Evolutionary conservation across 2,797 vertebrate species (phyloP).

Genomic region (Acipenser ruthenus): DNA sequence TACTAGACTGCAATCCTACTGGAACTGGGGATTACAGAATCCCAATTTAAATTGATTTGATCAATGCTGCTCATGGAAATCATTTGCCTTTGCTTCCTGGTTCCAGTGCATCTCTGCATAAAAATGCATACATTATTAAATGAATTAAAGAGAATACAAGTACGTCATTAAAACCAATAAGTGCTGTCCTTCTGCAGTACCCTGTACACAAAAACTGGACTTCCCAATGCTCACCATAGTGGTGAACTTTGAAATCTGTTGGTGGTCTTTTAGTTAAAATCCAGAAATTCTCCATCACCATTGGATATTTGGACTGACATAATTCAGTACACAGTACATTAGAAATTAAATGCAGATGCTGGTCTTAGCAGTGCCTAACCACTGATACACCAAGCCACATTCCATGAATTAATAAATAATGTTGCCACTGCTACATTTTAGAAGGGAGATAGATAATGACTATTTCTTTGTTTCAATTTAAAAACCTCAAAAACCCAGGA

Average conservation of each 20-base stretch:
- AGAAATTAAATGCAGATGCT: background rate
- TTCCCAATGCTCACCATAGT: too few species aligned
- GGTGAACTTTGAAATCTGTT: background rate
- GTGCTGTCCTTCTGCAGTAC: too few species aligned
- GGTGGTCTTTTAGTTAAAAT: background rate
- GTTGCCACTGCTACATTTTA: background rate
- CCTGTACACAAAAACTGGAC: too few species aligned
- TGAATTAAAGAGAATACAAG: too few species aligned
- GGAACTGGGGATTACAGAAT: too few species aligned
- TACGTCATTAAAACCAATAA: too few species aligned
- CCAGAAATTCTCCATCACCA: background rate
- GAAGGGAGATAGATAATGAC: background rate
- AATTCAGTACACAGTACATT: background rate
- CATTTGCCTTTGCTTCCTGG: too few species aligned
- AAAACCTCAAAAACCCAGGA: constrained; percentile 34
- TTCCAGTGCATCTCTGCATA: too few species aligned
- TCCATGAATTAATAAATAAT: constrained; percentile 1
- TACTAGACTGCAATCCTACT: too few species aligned
- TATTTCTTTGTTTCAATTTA: constrained; percentile 44
- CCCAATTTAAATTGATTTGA: too few species aligned
- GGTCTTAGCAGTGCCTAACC: background rate
- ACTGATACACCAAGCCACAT: background rate
- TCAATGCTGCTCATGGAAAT: too few species aligned
- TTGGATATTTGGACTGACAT: constrained; percentile 2
- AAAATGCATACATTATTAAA: too few species aligned